Percentiles rank a stretch among this genome's conserved stretches.
Conservation (phyloP, 23 tunicate genomes). For the Corella eumyota region DNA sequence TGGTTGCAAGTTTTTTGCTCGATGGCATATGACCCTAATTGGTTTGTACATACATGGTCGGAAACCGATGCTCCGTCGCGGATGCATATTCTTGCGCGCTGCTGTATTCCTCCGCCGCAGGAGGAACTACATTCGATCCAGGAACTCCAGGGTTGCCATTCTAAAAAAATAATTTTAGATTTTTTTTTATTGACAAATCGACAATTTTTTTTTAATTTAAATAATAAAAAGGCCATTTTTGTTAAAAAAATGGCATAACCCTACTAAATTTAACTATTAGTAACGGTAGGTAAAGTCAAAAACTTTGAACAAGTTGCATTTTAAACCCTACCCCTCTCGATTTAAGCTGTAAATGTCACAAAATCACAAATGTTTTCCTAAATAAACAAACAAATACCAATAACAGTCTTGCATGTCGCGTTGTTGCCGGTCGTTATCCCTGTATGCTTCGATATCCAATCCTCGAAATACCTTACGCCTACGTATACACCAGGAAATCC, state of each 20-base stretch:
- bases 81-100: not conserved
- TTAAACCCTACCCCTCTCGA: too few species aligned
- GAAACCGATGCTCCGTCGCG: not conserved
- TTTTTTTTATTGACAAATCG: too few species aligned
- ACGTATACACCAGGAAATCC: conserved; percentile 50
- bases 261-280: too few species aligned
- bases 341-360: too few species aligned
- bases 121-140: not conserved
- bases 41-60: not conserved
- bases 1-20: conserved; percentile 2
- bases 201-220: too few species aligned
- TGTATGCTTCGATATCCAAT: conserved; percentile 29
- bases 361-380: too few species aligned
- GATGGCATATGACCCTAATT: not conserved
- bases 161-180: too few species aligned
- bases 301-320: too few species aligned
- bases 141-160: conserved; percentile 6
- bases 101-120: not conserved
- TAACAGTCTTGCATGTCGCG: conserved; percentile 6
- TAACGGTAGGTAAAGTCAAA: too few species aligned
- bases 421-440: conserved; percentile 3
- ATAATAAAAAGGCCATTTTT: too few species aligned
- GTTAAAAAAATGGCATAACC: too few species aligned
- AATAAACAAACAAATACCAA: too few species aligned
- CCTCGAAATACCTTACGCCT: conserved; percentile 23